These are phyloP conservation scores for Drosophila repleta DNA, from an alignment of 1,140 invertebrate genomes.

Conservation along the genomic window DNA sequence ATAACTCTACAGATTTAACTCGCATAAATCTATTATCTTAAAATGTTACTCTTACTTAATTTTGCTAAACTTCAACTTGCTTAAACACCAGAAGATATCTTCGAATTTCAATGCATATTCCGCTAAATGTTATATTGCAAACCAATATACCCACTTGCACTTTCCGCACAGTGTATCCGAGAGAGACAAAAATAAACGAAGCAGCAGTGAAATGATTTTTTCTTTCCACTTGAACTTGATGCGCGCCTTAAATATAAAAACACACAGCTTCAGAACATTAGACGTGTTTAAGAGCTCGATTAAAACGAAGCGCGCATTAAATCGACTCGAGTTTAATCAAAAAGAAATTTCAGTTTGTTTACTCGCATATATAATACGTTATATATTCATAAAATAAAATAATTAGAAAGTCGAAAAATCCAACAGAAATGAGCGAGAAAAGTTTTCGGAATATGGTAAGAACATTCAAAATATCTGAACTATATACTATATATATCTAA, in stretches of 20 bases:
- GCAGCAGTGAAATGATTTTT: conserved; percentile 45
- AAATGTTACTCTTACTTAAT: no score
- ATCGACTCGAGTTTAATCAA: conserved; percentile 9
- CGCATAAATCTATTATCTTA: no score
- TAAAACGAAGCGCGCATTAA: conserved; percentile 41
- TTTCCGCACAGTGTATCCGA: not conserved
- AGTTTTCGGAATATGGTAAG: conserved; percentile 51
- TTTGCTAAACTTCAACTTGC: no score
- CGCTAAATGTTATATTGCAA: no score
- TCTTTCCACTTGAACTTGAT: conserved; percentile 61
- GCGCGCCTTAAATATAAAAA: conserved; percentile 76
- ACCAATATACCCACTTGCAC: not conserved
- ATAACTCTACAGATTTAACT: no score
- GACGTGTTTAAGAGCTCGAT: conserved; percentile 72
- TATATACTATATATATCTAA: no score
- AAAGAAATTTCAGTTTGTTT: conserved; percentile 7
- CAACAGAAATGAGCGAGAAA: conserved; percentile 33
- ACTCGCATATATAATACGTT: not conserved
- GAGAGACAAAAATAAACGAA: conserved; percentile 37
- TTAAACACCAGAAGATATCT: no score
- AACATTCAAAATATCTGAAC: not conserved
- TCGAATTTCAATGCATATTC: no score
- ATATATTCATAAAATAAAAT: not conserved
- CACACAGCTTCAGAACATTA: conserved; percentile 68
- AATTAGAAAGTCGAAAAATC: conserved; percentile 8